Evolutionary conservation across 2,888 invertebrate genomes (phyloP).

Genomic region (Chromoteleia sp.): DNA sequence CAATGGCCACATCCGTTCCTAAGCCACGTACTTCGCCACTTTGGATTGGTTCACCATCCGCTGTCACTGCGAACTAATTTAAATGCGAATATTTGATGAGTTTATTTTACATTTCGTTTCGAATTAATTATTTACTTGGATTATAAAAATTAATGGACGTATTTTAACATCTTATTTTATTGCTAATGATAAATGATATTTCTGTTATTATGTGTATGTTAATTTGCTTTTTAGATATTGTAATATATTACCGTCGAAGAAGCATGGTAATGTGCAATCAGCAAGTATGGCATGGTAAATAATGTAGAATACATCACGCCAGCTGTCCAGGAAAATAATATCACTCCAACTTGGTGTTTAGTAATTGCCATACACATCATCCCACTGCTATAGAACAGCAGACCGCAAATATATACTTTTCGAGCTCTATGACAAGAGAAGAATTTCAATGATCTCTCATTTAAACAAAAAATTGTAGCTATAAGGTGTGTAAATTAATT

Average conservation of each 20-base stretch:
- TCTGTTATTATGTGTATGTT: neutral
- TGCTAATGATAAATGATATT: too few relatives aligned
- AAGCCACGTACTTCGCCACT: constrained; percentile 92
- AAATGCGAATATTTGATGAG: constrained; percentile 7
- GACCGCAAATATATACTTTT: constrained; percentile 94
- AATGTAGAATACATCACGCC: constrained; percentile 99
- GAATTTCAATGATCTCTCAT: neutral
- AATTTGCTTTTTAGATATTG: neutral
- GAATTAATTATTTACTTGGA: neutral
- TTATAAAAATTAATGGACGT: too few relatives aligned
- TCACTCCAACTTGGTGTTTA: constrained; percentile 91
- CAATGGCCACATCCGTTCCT: constrained; percentile 97
- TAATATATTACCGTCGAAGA: constrained; percentile 89
- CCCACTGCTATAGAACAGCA: constrained; percentile 94
- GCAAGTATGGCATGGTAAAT: constrained; percentile 98
- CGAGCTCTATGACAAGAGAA: constrained; percentile 88
- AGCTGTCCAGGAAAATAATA: constrained; percentile 96
- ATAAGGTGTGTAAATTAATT: too few relatives aligned
- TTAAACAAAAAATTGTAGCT: constrained; percentile 75
- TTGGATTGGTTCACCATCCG: constrained; percentile 86
- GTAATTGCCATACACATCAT: constrained; percentile 94
- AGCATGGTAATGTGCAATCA: constrained; percentile 98
- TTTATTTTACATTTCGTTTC: neutral
- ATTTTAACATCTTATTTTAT: too few relatives aligned
- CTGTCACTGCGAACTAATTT: constrained; percentile 87